These are phyloP conservation scores for Peromyscus nudipes DNA, from an alignment of 2,797 vertebrate species.

Conservation along the genomic window DNA sequence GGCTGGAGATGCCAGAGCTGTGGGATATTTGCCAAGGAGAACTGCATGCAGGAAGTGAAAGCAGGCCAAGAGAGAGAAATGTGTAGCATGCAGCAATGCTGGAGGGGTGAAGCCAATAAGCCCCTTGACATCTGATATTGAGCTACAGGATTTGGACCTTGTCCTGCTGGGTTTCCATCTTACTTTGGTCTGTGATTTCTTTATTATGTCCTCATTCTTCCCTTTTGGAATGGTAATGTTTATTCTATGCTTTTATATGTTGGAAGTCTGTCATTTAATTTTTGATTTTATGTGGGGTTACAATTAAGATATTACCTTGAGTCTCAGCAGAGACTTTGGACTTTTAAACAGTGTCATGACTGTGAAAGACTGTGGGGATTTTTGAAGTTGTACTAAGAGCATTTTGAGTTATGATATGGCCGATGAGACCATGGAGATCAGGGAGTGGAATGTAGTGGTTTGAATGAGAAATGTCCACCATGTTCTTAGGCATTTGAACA, in stretches of 20 bases:
- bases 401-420: not conserved
- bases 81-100: not conserved
- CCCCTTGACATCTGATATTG: not conserved
- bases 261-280: not conserved
- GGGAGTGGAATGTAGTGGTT: not conserved
- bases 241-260: not conserved
- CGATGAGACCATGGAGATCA: not conserved
- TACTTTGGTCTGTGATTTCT: not conserved
- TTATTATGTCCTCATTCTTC: not conserved
- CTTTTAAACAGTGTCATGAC: not conserved
- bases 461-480: not conserved
- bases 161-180: not conserved
- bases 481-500: not conserved
- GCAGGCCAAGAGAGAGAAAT: not conserved
- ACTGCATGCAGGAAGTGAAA: not conserved
- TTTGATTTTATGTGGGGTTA: not conserved
- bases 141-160: not conserved
- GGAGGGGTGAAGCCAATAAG: not conserved
- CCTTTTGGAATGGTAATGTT: not conserved
- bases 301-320: not conserved
- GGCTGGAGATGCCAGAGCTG: not conserved
- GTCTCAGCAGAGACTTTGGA: not conserved
- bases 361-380: not conserved
- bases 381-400: not conserved
- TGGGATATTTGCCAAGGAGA: not conserved